Evolutionary conservation across 30 jellyfish, hydroid and myxozoan genomes (phyloP), one percentile per base, ranked within the genome.

Genomic region (Hydractinia echinata): DNA sequence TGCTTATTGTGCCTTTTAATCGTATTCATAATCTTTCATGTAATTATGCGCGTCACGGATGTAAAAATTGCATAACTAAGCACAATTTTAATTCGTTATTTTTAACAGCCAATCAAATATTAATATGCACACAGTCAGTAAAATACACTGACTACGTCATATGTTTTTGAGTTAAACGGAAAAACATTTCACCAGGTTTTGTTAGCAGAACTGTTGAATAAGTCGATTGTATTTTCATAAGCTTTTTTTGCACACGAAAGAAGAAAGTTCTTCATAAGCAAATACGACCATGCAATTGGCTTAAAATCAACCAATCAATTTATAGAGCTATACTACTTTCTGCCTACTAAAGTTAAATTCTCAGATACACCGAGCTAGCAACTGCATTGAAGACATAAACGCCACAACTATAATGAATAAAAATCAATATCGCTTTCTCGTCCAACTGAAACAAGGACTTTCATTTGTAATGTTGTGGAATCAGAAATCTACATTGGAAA

Each of bases 51-150:
- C 44, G 44, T 30, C 44, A 30, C 44, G 44, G 44, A 30, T 30
- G 44, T 30, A 30, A 30, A 30, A 30, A 30, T 30, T 30, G 44
- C 74, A 51, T 64, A 6, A n/a, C 4, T 64, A 44, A 30, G 44
- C 44, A 30, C 44, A 30, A 30, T 30, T 30, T 30, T 2, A 30
- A 51, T 64, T 64, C 44, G 44, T 30, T 64, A 64, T 64, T 4
- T 64, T 64, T 64, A 64, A 51, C 19, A 64, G 19, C 74, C 74
- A 64, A 64, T 64, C 74, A 64, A 51, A 64, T 64, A n/a, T n/a
- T 7, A 64, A 64, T 44, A 64, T 6, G 8, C 39, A n/a, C 19
- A 7, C 10, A 13, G 74, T 64, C 74, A 64, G 74, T 64, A 64
- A 64, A 64, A 13, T 64, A 64, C 39, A 64, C 16, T 7, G 19